These are phyloP conservation scores for Leptobrachium leishanense DNA, from an alignment of 2,113 vertebrate species.

Conservation along the genomic window DNA sequence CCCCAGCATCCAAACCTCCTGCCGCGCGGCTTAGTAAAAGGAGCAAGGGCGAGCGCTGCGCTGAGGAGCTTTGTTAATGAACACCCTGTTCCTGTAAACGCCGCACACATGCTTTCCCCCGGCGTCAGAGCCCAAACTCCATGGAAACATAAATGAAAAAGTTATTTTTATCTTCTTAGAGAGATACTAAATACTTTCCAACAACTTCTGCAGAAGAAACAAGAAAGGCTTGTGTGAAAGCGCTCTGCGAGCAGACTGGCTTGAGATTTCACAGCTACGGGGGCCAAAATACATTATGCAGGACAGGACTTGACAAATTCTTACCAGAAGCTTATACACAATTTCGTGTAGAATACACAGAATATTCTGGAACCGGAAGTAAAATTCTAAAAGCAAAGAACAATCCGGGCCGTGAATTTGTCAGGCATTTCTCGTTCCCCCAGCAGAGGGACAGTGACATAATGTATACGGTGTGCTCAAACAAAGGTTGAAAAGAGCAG, in stretches of 20 bases:
- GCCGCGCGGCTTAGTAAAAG: not conserved
- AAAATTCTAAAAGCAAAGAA: no score
- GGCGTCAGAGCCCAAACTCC: not conserved
- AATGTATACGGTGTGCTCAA: no score
- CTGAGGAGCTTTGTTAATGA: not conserved
- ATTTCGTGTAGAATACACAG: no score
- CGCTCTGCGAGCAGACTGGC: not conserved
- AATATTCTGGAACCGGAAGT: no score
- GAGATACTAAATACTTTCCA: not conserved
- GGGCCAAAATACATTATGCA: no score
- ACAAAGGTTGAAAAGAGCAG: no score
- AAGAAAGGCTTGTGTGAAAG: not conserved
- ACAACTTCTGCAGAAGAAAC: not conserved
- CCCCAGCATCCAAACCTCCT: not conserved
- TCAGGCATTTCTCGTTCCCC: no score
- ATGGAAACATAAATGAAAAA: conserved; percentile 20
- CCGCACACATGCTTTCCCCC: conserved; percentile 4
- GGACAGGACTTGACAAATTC: no score
- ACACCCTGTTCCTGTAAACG: not conserved
- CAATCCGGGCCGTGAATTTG: no score
- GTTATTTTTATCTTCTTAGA: conserved; percentile 8
- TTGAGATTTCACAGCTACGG: not conserved
- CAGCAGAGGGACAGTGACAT: no score
- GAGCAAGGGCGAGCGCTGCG: not conserved
- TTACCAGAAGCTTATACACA: no score